Percentiles rank a stretch among this genome's conserved stretches.
Evolutionary conservation across 2,888 invertebrate genomes (phyloP).

Genomic region (Drosophila lacicola): DNA sequence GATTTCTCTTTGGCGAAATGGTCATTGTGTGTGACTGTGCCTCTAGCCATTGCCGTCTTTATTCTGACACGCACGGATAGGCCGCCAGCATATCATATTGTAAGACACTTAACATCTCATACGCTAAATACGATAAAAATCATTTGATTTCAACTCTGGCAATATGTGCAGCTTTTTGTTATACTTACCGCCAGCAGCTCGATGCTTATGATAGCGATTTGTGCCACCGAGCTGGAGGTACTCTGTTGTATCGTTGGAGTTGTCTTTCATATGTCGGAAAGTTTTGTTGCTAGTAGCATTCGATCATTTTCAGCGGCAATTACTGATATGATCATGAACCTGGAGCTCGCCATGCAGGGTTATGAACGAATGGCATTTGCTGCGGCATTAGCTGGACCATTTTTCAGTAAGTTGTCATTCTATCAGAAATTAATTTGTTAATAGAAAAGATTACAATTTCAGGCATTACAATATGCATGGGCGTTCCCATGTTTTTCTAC

Average conservation of each 20-base stretch:
- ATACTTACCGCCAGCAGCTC: slow-evolving; percentile 29
- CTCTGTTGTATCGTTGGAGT: slow-evolving; percentile 40
- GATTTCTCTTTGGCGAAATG: slow-evolving; percentile 8
- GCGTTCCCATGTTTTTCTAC: slow-evolving; percentile 25
- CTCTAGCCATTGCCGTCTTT: slow-evolving; percentile 44
- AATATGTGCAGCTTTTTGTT: slow-evolving; percentile 32
- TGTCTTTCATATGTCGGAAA: slow-evolving; percentile 35
- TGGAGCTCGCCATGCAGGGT: slow-evolving; percentile 37
- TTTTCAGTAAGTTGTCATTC: slow-evolving; percentile 41
- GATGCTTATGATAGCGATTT: slow-evolving; percentile 25
- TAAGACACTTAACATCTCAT: slow-evolving; percentile 5
- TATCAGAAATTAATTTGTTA: neutral
- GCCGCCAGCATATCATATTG: slow-evolving; percentile 48
- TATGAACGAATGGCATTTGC: slow-evolving; percentile 60
- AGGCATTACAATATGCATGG: slow-evolving; percentile 45
- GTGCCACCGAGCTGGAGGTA: slow-evolving; percentile 44
- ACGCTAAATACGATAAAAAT: too few species aligned
- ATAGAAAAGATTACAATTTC: neutral
- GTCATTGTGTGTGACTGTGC: slow-evolving; percentile 40
- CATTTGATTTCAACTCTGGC: neutral
- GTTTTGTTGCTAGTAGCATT: slow-evolving; percentile 38
- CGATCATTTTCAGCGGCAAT: slow-evolving; percentile 33
- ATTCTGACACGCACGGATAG: slow-evolving; percentile 45
- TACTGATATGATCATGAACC: slow-evolving; percentile 46
- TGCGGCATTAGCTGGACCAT: slow-evolving; percentile 39